Evolutionary conservation across 2,113 vertebrate genomes (phyloP).

Genomic region (Bombycilla garrulus): DNA sequence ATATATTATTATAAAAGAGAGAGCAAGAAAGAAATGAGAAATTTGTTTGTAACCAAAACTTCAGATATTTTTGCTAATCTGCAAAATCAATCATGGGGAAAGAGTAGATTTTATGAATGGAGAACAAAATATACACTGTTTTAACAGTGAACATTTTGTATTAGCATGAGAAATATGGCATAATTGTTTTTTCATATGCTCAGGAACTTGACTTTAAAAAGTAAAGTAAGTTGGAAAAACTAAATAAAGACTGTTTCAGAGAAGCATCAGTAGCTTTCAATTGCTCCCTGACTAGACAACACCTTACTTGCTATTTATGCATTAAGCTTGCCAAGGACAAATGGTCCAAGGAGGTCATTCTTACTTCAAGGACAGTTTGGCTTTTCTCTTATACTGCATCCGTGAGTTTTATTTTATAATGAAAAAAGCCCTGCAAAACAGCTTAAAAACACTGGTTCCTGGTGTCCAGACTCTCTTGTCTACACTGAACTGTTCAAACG

Average conservation of each 20-base stretch:
- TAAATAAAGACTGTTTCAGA: constrained; percentile 23
- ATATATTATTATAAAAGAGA: not conserved
- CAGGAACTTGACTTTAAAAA: not conserved
- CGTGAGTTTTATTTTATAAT: not conserved
- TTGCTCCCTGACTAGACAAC: not conserved
- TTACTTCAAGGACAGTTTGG: not conserved
- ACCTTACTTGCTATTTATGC: not conserved
- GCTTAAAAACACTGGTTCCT: not conserved
- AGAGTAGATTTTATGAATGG: constrained; percentile 52
- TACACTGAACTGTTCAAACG: not conserved
- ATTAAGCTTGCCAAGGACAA: not conserved
- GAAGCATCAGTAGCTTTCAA: constrained; percentile 8
- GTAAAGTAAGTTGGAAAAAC: not conserved
- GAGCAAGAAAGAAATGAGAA: not conserved
- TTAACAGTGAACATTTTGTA: not conserved
- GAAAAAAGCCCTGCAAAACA: not conserved
- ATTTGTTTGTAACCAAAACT: not conserved
- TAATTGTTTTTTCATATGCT: constrained; percentile 10
- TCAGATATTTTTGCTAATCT: not conserved
- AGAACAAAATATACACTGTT: not conserved
- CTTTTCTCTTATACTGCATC: not conserved
- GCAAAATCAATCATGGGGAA: constrained; percentile 9
- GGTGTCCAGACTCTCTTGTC: not conserved
- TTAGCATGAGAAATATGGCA: not conserved
- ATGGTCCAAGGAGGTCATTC: not conserved